Percentiles rank a stretch among this genome's conserved stretches.
These are phyloP conservation scores for Idaea biselata DNA, from an alignment of 2,888 invertebrate genomes.

Conservation along the genomic window DNA sequence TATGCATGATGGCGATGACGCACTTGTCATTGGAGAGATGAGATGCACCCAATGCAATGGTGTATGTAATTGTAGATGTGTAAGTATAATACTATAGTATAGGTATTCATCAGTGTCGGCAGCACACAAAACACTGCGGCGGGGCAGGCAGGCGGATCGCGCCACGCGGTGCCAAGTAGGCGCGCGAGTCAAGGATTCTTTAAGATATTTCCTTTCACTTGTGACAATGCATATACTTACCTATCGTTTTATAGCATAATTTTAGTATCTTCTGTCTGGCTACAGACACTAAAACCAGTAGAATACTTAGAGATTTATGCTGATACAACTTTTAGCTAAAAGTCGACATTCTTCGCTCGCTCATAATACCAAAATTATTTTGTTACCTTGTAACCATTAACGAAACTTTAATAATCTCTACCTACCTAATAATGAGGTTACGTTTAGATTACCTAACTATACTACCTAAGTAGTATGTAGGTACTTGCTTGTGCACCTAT, in stretches of 20 bases:
- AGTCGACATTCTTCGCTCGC: background rate
- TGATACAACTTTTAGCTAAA: background rate
- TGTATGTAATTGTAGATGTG: background rate
- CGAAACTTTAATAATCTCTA: background rate
- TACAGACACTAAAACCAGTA: background rate
- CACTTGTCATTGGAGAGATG: background rate
- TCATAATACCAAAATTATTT: background rate
- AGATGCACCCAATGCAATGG: background rate
- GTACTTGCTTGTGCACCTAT: too few species aligned
- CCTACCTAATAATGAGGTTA: background rate
- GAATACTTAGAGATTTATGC: background rate
- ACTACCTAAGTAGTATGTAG: background rate
- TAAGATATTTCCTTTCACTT: conserved; percentile 80
- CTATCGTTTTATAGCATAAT: background rate
- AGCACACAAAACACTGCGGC: background rate
- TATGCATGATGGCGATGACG: background rate
- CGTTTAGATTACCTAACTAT: background rate
- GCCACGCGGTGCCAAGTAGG: conserved; percentile 50
- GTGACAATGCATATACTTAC: conserved; percentile 57
- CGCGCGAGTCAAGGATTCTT: conserved; percentile 76
- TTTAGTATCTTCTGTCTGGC: background rate
- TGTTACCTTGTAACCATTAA: conserved; percentile 7
- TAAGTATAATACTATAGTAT: background rate
- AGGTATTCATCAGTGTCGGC: background rate
- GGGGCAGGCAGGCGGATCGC: conserved; percentile 29